Base-by-base conservation (phyloP, 2,113 vertebrate genomes). In the Colistium nudipinnis region DNA sequence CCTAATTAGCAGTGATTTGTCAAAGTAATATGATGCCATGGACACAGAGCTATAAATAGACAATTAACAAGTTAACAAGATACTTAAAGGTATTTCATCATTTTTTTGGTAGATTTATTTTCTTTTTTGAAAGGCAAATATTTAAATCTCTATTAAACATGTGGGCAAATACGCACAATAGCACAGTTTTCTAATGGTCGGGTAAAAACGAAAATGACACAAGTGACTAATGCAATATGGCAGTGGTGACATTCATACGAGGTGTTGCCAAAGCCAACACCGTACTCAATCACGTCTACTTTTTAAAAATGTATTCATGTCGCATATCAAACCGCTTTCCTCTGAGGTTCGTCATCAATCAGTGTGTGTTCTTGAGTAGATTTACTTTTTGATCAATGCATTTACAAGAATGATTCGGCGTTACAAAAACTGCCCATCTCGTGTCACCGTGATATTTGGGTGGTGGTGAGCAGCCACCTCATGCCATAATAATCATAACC, bases 401-500 rank as follows among this genome's bases (percentile, higher is more conserved):
- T 35, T 63, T 13, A 35, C 6, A 7, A 33, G 60, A 63, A 47
- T 16, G 12, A 69, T 59, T 38, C 51, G 13, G 55, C 55, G 38
- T 20, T 20, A 19, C 17, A 39, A 33, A 72, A 72, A 67, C 35
- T 33, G 43, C 24, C 3, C 36, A 16, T 48, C 45, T 67, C 38
- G 7, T 10, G 22, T 62, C n/a, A 12, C 35, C 31, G 19, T 62
- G 67, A 70, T 64, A 75, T 82, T 60, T 69, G 44, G 51, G 57
- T 44, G 54, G 31, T 52, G 60, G 53, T 36, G 38, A 69, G 70
- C 63, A 69, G 65, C 61, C 65, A 74, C 70, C 73, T 78, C 60
- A 27, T 66, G 70, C 76, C 66, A 72, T 82, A 76, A 87, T 73
- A 68, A 73, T 86, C 83, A 69, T 74, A 81, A 82, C 66, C 81